Evolutionary conservation across 2,888 invertebrate species (phyloP).

Genomic region (Harpalus rubripes): DNA sequence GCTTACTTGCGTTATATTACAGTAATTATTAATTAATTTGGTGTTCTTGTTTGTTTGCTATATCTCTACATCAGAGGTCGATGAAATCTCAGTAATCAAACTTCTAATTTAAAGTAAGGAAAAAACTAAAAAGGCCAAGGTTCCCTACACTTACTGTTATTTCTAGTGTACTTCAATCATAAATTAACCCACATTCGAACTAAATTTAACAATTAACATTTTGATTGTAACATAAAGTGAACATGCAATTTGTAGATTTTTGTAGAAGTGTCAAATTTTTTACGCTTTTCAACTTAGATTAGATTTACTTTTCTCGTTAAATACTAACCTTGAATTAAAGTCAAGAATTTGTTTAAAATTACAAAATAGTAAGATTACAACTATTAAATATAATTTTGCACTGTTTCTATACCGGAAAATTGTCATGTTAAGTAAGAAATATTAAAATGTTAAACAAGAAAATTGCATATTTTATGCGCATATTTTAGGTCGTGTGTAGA

Average conservation of each 20-base stretch:
- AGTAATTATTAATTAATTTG: constrained; percentile 31
- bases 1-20: constrained; percentile 12
- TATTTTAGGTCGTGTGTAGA: background rate
- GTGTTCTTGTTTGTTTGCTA: constrained; percentile 40
- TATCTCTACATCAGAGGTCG: constrained; percentile 38
- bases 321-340: constrained; percentile 21
- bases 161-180: constrained; percentile 11
- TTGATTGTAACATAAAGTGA: background rate
- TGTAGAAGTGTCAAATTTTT: constrained; percentile 19
- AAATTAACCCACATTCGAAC: constrained; percentile 38
- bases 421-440: constrained; percentile 20
- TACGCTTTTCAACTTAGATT: constrained; percentile 19
- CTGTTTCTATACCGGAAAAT: constrained; percentile 46
- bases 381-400: constrained; percentile 35
- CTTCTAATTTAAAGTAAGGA: constrained; percentile 28
- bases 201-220: constrained; percentile 28
- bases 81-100: constrained; percentile 36
- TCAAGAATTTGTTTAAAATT: constrained; percentile 42
- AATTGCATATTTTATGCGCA: background rate
- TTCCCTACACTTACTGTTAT: constrained; percentile 48
- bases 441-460: constrained; percentile 21
- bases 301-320: constrained; percentile 18
- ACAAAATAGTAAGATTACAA: constrained; percentile 40
- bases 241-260: constrained; percentile 42
- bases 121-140: constrained; percentile 60